phyloP scores from a whole-genome alignment of 2,113 vertebrate genomes.

The Bubalus kerabau region DNA sequence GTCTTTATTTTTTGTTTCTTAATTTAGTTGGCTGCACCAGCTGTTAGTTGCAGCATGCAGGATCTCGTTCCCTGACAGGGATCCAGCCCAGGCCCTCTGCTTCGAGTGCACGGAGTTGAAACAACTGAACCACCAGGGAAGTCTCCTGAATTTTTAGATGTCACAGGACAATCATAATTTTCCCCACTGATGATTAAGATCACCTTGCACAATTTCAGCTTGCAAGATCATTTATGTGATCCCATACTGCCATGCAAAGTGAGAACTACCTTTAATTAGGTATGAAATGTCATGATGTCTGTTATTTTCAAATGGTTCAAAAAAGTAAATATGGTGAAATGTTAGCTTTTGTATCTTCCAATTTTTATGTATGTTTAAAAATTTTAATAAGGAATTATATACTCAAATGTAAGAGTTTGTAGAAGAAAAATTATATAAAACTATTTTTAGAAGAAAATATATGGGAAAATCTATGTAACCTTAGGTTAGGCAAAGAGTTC shows the following conservation, averaged over 20 bases:
- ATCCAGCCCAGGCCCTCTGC: neutral
- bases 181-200: neutral
- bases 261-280: neutral
- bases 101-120: neutral
- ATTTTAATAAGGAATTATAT: neutral
- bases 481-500: neutral
- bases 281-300: neutral
- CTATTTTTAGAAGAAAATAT: neutral
- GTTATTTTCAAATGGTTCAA: neutral
- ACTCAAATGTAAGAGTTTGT: neutral
- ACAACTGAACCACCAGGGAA: neutral
- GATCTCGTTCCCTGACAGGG: neutral
- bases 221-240: neutral
- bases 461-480: neutral
- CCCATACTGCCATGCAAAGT: neutral
- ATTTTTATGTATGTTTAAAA: neutral
- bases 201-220: neutral
- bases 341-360: neutral
- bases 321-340: neutral
- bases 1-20: neutral
- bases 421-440: neutral
- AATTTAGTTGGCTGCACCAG: neutral
- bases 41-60: neutral
- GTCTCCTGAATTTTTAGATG: neutral
- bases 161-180: neutral